Conservation (phyloP, 2,888 invertebrate species). For the Chouioia cunea region DNA sequence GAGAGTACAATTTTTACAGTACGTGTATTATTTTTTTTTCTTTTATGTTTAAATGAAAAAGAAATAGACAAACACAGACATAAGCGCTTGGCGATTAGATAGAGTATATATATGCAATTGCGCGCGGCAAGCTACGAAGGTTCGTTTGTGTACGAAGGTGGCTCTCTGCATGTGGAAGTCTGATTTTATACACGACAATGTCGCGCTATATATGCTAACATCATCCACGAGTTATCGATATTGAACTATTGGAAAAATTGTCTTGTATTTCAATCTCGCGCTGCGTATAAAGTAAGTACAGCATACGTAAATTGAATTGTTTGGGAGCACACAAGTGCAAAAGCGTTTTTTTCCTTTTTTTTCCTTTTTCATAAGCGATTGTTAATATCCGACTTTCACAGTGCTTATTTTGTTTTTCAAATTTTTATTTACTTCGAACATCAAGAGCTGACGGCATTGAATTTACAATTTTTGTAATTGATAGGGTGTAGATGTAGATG, state of each 20-base stretch:
- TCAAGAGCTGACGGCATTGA: constrained; percentile 16
- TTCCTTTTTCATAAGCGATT: neutral
- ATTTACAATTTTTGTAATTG: constrained; percentile 8
- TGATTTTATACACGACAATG: constrained; percentile 55
- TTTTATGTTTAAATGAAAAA: constrained; percentile 8
- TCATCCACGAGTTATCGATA: constrained; percentile 6
- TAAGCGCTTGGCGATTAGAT: constrained; percentile 17
- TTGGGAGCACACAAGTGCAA: neutral
- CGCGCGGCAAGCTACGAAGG: constrained; percentile 32
- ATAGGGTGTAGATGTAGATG: neutral
- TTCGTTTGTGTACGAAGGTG: constrained; percentile 41
- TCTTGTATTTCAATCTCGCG: no score
- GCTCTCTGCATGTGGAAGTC: constrained; percentile 47
- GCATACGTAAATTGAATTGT: no score
- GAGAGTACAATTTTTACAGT: constrained; percentile 38
- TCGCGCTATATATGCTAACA: constrained; percentile 9
- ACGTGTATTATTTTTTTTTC: constrained; percentile 18
- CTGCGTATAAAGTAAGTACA: no score
- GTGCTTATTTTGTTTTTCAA: neutral
- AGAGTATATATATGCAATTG: constrained; percentile 22
- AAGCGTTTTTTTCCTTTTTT: constrained; percentile 2
- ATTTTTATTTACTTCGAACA: constrained; percentile 21
- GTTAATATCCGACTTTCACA: constrained; percentile 18
- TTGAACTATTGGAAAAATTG: no score
- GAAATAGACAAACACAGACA: neutral